Evolutionary conservation across 2,113 vertebrate genomes (phyloP).

Genomic region (Chaetura pelagica): DNA sequence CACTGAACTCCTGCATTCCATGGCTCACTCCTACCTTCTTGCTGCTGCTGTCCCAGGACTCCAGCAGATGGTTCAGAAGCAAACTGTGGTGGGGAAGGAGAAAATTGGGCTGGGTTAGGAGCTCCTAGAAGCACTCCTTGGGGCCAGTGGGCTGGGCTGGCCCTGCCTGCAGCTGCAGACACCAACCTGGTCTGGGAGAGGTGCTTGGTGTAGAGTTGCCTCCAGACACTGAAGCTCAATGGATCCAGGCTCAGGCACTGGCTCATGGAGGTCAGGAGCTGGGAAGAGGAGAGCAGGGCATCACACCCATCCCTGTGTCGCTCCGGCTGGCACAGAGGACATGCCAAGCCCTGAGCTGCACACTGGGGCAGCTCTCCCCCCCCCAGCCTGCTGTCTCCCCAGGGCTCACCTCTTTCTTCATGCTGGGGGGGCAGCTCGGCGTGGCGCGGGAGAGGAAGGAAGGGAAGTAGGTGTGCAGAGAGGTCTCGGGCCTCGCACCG

Average conservation of each 20-base stretch:
- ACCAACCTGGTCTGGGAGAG: constrained; percentile 91
- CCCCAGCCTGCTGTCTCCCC: too few relatives aligned
- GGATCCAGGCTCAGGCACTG: constrained; percentile 90
- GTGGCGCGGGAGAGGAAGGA: constrained; percentile 94
- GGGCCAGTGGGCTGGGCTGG: neutral
- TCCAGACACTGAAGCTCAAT: constrained; percentile 90
- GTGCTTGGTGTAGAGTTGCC: constrained; percentile 94
- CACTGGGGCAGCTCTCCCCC: too few relatives aligned
- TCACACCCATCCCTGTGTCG: too few relatives aligned
- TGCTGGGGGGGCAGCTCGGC: constrained; percentile 81
- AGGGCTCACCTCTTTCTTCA: constrained; percentile 90
- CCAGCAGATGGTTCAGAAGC: constrained; percentile 86
- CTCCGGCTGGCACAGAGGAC: too few relatives aligned
- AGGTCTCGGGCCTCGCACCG: constrained; percentile 87
- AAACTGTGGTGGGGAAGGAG: constrained; percentile 74
- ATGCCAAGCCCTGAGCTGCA: too few relatives aligned
- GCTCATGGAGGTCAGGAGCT: constrained; percentile 90
- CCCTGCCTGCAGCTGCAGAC: neutral
- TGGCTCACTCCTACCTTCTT: constrained; percentile 80
- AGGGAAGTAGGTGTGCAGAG: constrained; percentile 92
- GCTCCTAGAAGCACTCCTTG: neutral
- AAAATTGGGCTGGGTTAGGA: rapidly evolving
- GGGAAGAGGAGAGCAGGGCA: neutral
- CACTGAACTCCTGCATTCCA: rapidly evolving
- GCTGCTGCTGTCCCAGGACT: constrained; percentile 83